Evolutionary conservation across 2,888 invertebrate species (phyloP), one percentile per base, ranked within the genome.

Genomic region (Harpalus rubripes): DNA sequence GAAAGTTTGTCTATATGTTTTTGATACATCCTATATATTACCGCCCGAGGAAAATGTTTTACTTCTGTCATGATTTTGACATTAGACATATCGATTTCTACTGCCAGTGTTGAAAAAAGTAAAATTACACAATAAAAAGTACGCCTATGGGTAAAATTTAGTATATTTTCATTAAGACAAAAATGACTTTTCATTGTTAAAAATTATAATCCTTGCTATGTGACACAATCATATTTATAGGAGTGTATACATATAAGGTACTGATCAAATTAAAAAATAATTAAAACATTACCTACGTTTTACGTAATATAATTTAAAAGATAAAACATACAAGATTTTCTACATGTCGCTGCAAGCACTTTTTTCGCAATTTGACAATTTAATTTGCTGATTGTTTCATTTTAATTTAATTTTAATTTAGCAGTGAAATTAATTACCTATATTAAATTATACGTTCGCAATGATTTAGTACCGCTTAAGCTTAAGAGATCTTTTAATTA

Each of bases 331-430:
- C 7, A 63, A 63, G 5, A 12, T 2, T 52, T 52, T 52, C 12
- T 12, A 52, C 8, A 12, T 52, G 44, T 12, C 7, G 15, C 59
- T 16, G 59, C 6, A 59, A 63, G 22, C 61, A 63, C 32, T 3
- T 61, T 61, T 65, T 15, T 6, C 22, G 7, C 63, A 63, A 26
- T 63, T 63, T n/a, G 68, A 12, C 15, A 68, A 68, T 68, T 68
- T 68, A 68, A 68, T 68, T 68, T 39, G 68, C 68, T 39, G 68
- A 39, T 15, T 39, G n/a, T 39, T 39, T n/a, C 32, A 15, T 1
- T 10, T 68, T 39, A 59, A 59, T 59, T 59, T 59, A 59, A 16
- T n/a, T 58, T 58, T 15, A 58, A 52, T 52, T 6, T 52, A 52
- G 10, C 44, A 12, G 10, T 52, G 44, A 52, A 52, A 52, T 52